phyloP scores from a whole-genome alignment of 2,797 vertebrate genomes.

The Galaxias olidus region DNA sequence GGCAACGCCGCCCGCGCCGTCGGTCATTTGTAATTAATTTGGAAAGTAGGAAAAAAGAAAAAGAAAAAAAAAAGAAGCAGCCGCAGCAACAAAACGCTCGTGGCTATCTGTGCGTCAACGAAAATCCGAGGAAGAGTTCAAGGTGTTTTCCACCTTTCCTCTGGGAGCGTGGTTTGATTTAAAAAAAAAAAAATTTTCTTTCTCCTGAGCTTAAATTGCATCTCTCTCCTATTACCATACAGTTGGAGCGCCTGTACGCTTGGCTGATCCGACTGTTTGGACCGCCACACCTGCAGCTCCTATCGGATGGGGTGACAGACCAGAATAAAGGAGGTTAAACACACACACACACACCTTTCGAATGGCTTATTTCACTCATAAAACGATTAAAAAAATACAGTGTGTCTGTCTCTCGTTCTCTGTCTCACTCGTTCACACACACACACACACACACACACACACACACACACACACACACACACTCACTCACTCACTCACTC shows the following conservation, averaged over 20 bases:
- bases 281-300: conserved; percentile 49
- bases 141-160: conserved; percentile 58
- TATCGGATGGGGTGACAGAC: conserved; percentile 46
- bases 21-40: background rate
- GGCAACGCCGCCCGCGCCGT: conserved; percentile 5
- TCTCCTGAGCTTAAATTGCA: conserved; percentile 12
- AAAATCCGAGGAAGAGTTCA: conserved; percentile 21
- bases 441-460: too few relatives aligned
- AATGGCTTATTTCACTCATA: too few relatives aligned
- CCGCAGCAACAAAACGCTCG: background rate
- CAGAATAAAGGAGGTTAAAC: conserved; percentile 8
- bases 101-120: background rate
- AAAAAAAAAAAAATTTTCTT: too few relatives aligned
- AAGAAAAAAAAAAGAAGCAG: background rate
- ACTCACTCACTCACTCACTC: too few relatives aligned
- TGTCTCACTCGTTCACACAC: too few relatives aligned
- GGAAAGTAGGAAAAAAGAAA: too few relatives aligned
- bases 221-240: conserved; percentile 28
- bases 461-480: too few relatives aligned
- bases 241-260: conserved; percentile 29
- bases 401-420: too few relatives aligned
- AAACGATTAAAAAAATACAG: too few relatives aligned
- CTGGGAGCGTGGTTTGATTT: conserved; percentile 9
- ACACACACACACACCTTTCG: too few relatives aligned
- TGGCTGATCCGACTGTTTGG: conserved; percentile 13